phyloP scores from a whole-genome alignment of 2,888 invertebrate species.

The Drosophila tripunctata region DNA sequence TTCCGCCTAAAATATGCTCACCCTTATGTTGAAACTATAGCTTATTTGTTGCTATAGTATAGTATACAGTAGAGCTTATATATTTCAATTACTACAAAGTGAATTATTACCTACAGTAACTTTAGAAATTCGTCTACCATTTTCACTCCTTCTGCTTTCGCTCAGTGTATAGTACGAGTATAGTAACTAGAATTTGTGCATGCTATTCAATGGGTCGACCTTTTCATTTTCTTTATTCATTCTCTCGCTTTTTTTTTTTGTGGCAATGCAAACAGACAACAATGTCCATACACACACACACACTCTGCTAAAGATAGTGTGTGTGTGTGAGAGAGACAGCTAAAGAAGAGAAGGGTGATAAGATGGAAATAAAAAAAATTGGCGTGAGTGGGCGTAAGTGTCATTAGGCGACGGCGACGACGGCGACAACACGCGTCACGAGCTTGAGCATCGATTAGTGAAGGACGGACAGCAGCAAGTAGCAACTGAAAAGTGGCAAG shows the following conservation, averaged over 20 bases:
- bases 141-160: background rate
- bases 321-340: background rate
- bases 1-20: no score
- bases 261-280: slow-evolving; percentile 64
- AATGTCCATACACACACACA: slow-evolving; percentile 46
- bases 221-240: slow-evolving; percentile 60
- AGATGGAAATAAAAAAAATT: slow-evolving; percentile 14
- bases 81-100: no score
- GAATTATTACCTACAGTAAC: no score
- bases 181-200: slow-evolving; percentile 43
- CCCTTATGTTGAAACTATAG: no score
- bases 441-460: slow-evolving; percentile 68
- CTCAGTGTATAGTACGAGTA: slow-evolving; percentile 23
- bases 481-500: background rate
- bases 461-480: slow-evolving; percentile 37
- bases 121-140: no score
- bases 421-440: slow-evolving; percentile 56
- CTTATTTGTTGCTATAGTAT: no score
- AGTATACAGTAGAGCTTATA: no score
- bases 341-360: slow-evolving; percentile 10
- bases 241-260: slow-evolving; percentile 24
- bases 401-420: slow-evolving; percentile 61
- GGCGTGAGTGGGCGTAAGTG: slow-evolving; percentile 45
- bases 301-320: background rate
- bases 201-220: slow-evolving; percentile 57